Base-by-base conservation (phyloP, 2,888 invertebrate species). In the Muscina levida region DNA sequence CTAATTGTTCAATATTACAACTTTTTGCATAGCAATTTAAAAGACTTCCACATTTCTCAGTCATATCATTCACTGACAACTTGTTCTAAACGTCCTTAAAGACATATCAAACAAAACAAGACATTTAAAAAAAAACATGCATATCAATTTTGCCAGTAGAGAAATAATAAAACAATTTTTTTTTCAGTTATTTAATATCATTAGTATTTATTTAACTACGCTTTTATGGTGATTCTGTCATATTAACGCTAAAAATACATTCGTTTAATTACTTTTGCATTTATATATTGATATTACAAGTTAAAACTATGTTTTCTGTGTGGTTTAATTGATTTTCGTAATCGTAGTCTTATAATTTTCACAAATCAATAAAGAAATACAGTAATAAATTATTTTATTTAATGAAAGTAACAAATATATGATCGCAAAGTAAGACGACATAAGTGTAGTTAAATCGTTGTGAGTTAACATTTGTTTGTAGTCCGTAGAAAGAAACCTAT, bases 161-260 rank as follows among this genome's bases (percentile, higher is more conserved):
- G n/a, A n/a, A n/a, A n/a, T n/a, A n/a, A n/a, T 31, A 31, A 31
- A 31, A 31, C 31, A 8, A 3, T 31, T 31, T 31, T 31, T n/a
- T 5, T 3, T 31, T 31, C 8, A 31, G 31, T 31, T 46, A 62
- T 74, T 66, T 79, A 62, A 13, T 22, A 65, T 65, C 22, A 39
- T 46, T 46, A 48, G 31, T 67, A 65, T 42, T 67, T 48, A 51
- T 53, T 48, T 48, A 67, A 31, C 67, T 67, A 67, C 26, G 22
- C n/a, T 51, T 48, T 31, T 67, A 67, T 67, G 39, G 22, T 19
- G 2, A 17, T 19, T 42, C n/a, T 24, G 22, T 42, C 19, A 39
- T 62, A 62, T 19, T 62, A 62, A 62, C 39, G 19, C 62, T 62
- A 42, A 22, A 22, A 19, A 39, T 62, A 37, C 51, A 44, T 46